Conservation (phyloP, 1,140 invertebrate genomes). For the Cherax quadricarinatus region DNA sequence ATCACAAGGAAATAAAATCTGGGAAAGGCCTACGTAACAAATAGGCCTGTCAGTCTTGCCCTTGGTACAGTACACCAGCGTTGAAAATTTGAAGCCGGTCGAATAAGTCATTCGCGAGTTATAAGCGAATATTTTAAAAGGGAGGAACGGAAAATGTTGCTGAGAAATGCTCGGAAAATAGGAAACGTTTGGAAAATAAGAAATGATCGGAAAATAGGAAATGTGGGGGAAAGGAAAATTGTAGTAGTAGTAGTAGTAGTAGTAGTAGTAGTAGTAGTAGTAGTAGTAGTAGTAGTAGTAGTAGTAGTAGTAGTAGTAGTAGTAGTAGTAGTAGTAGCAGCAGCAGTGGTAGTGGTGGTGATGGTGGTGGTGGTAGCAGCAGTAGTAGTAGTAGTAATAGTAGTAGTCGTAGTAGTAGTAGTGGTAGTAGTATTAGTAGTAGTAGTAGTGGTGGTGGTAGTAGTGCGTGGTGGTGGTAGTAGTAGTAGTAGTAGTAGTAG, state of each 20-base stretch:
- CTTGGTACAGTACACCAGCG: no score
- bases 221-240: neutral
- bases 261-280: neutral
- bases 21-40: no score
- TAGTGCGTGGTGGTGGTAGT: neutral
- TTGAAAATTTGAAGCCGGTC: no score
- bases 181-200: no score
- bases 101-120: no score
- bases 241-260: neutral
- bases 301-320: neutral
- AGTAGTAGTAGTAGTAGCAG: neutral
- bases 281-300: neutral
- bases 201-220: no score
- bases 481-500: no score
- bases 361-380: neutral
- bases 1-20: no score
- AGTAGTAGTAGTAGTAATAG: neutral
- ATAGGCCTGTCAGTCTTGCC: no score
- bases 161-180: no score
- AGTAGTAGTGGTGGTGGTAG: neutral
- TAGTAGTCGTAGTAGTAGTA: constrained; percentile 22
- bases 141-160: no score
- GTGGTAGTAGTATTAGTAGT: neutral
- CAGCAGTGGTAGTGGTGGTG: neutral
- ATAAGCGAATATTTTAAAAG: no score